phyloP scores from a whole-genome alignment of 2,888 invertebrate species.

The Eilema depressum region DNA sequence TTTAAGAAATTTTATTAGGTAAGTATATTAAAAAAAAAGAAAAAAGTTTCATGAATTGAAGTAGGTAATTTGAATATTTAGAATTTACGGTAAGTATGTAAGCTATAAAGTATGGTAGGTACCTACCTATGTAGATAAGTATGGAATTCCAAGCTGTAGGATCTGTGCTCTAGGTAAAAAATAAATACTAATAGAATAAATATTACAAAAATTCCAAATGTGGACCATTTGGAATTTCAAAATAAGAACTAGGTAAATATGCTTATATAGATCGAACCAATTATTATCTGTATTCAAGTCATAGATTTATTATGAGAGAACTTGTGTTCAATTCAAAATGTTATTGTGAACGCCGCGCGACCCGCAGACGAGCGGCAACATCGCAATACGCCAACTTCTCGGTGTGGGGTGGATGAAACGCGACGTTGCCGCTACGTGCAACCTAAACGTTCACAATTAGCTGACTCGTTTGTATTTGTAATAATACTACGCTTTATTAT shows the following conservation, averaged over 20 bases:
- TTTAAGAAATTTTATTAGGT: too few species aligned
- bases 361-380: constrained; percentile 14
- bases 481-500: constrained; percentile 5
- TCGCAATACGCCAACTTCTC: constrained; percentile 12
- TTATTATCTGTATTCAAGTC: background rate
- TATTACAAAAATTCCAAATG: too few species aligned
- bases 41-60: too few species aligned
- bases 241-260: background rate
- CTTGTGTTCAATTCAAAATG: constrained; percentile 1
- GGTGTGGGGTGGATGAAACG: constrained; percentile 4
- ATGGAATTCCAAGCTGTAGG: too few species aligned
- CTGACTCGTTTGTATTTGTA: constrained; percentile 7
- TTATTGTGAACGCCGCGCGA: constrained; percentile 3
- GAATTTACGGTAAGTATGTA: too few species aligned
- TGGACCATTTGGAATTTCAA: too few species aligned
- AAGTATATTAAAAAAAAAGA: too few species aligned
- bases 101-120: too few species aligned
- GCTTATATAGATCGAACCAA: background rate
- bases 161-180: too few species aligned
- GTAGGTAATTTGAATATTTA: too few species aligned
- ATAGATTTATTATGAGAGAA: background rate
- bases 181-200: too few species aligned
- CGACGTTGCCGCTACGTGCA: constrained; percentile 15
- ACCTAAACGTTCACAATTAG: constrained; percentile 11
- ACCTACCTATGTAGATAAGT: too few species aligned